phyloP scores from a whole-genome alignment of 2,113 vertebrate species.

The Laticauda laticaudata region DNA sequence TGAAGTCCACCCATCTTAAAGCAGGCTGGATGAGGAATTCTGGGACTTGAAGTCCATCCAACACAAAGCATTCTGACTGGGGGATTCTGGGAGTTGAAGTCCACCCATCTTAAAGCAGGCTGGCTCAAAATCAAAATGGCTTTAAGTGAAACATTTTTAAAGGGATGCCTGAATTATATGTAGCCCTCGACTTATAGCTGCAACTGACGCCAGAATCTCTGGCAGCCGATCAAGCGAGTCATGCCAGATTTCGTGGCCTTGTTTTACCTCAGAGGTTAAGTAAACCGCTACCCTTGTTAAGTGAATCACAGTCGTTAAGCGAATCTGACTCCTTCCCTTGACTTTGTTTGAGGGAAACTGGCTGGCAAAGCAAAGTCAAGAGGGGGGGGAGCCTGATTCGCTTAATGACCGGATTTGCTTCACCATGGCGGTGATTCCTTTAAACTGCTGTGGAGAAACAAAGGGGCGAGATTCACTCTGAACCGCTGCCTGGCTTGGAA shows the following conservation, averaged over 20 bases:
- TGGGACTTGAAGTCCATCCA: too few species aligned
- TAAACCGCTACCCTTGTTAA: not conserved
- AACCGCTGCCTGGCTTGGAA: not conserved
- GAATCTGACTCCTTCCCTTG: too few species aligned
- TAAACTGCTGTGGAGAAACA: not conserved
- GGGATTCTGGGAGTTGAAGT: too few species aligned
- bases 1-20: too few species aligned
- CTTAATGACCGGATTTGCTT: not conserved
- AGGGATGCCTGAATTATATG: not conserved
- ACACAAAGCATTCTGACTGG: too few species aligned
- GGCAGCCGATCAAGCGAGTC: not conserved
- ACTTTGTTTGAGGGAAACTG: too few species aligned
- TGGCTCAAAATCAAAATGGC: too few species aligned
- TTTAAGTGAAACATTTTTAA: too few species aligned
- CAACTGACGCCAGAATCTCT: not conserved
- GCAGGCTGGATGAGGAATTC: too few species aligned
- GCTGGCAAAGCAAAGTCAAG: too few species aligned
- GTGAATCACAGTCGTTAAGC: not conserved
- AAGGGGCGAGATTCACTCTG: not conserved
- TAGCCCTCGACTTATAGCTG: not conserved
- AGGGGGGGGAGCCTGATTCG: too few species aligned
- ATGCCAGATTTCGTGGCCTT: not conserved
- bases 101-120: too few species aligned
- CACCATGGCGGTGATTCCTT: fast-evolving
- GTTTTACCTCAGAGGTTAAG: not conserved